Evolutionary conservation across 2,797 vertebrate genomes (phyloP).

Genomic region (Pogoniulus pusillus): DNA sequence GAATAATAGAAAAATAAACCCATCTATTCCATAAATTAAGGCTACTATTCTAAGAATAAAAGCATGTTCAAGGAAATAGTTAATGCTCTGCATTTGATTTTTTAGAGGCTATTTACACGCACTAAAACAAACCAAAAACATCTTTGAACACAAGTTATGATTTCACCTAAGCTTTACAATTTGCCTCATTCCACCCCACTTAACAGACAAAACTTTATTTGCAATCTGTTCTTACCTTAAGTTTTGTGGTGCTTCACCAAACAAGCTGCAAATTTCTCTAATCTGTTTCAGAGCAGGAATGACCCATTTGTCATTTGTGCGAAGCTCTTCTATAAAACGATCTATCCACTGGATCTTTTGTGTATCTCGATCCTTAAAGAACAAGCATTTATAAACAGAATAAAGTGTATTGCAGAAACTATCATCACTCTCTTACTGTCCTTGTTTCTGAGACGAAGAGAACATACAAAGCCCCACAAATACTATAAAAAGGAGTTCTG

Average conservation of each 20-base stretch:
- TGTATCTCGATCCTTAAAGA: conserved; percentile 92
- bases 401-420: neutral
- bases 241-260: conserved; percentile 98
- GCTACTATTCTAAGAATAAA: neutral
- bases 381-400: conserved; percentile 34
- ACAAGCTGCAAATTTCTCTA: conserved; percentile 99
- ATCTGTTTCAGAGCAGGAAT: conserved; percentile 99
- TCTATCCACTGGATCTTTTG: conserved; percentile 99
- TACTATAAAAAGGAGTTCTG: neutral
- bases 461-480: neutral
- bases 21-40: neutral
- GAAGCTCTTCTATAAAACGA: conserved; percentile 98
- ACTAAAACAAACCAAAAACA: neutral
- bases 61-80: neutral
- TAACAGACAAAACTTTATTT: neutral
- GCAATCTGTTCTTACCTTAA: conserved; percentile 84
- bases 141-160: neutral
- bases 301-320: conserved; percentile 99
- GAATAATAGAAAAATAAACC: neutral
- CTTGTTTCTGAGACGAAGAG: neutral
- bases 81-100: neutral
- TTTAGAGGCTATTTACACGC: neutral
- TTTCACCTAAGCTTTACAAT: neutral
- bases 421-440: neutral
- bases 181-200: neutral